These are phyloP conservation scores for Carposina sasakii DNA, from an alignment of 1,140 invertebrate genomes.

Conservation along the genomic window DNA sequence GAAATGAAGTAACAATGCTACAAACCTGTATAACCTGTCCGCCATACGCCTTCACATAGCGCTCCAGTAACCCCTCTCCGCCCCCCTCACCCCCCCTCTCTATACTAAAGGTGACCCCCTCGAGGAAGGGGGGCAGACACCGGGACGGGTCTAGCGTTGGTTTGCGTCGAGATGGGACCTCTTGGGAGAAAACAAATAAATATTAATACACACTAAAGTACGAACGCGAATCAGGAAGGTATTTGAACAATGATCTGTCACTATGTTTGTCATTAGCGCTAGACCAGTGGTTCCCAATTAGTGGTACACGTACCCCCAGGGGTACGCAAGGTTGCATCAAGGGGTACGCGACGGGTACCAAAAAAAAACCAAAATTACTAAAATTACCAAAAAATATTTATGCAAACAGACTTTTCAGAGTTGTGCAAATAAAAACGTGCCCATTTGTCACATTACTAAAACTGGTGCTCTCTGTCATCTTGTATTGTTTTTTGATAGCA, in stretches of 20 bases:
- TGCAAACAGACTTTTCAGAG: too few relatives aligned
- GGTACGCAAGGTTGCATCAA: too few relatives aligned
- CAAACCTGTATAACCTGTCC: constrained; percentile 30
- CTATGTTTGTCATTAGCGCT: neutral
- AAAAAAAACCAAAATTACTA: too few relatives aligned
- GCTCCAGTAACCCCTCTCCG: constrained; percentile 17
- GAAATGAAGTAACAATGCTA: too few relatives aligned
- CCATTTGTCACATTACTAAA: too few relatives aligned
- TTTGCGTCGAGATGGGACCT: constrained; percentile 2
- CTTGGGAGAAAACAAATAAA: neutral
- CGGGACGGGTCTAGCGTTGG: neutral
- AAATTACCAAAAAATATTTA: too few relatives aligned
- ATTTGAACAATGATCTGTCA: neutral
- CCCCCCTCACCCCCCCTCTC: neutral
- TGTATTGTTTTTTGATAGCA: too few relatives aligned
- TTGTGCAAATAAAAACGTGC: too few relatives aligned
- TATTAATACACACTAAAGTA: neutral
- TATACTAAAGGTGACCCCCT: constrained; percentile 33
- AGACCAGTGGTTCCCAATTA: neutral
- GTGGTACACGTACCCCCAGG: too few relatives aligned
- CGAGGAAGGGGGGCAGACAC: constrained; percentile 36
- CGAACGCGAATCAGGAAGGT: neutral
- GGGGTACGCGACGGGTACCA: too few relatives aligned
- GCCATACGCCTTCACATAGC: constrained; percentile 47
- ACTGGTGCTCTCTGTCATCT: too few relatives aligned